A percentile compares a stretch with the other conserved stretches of the same genome.
Conservation (phyloP, 2,113 vertebrate genomes). For the Cottus gobio region DNA sequence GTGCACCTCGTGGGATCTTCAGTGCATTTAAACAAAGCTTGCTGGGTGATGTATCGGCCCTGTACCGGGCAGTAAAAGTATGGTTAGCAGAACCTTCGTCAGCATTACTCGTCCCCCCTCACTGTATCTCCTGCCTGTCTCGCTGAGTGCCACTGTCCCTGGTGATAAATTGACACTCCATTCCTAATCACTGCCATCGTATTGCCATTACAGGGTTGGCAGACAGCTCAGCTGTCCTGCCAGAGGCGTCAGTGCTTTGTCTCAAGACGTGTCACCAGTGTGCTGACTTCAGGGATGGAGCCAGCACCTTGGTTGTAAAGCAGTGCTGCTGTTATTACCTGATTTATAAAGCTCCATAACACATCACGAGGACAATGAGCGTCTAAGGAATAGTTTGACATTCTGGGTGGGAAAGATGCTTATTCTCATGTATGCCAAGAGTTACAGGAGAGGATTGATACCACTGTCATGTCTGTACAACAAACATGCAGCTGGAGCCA, state of each 20-base stretch:
- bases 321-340: not conserved
- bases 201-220: conserved; percentile 65
- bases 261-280: conserved; percentile 50
- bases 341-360: conserved; percentile 5
- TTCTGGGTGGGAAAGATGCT: not conserved
- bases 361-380: not conserved
- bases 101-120: conserved; percentile 31
- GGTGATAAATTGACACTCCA: conserved; percentile 66
- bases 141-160: conserved; percentile 47
- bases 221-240: conserved; percentile 43
- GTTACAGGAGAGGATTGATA: not conserved
- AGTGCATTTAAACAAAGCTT: not conserved
- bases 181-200: conserved; percentile 62
- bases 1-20: not conserved
- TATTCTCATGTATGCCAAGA: not conserved
- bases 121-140: conserved; percentile 41
- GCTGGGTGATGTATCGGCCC: conserved; percentile 33
- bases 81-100: conserved; percentile 52
- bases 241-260: conserved; percentile 56
- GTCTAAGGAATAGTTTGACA: not conserved
- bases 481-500: not conserved
- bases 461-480: not conserved
- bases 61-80: conserved; percentile 31
- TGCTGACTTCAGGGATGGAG: conserved; percentile 31
- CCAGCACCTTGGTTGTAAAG: not conserved